Evolutionary conservation across 1,140 invertebrate genomes (phyloP), one percentile per base, ranked within the genome.

Genomic region (Battus philenor): DNA sequence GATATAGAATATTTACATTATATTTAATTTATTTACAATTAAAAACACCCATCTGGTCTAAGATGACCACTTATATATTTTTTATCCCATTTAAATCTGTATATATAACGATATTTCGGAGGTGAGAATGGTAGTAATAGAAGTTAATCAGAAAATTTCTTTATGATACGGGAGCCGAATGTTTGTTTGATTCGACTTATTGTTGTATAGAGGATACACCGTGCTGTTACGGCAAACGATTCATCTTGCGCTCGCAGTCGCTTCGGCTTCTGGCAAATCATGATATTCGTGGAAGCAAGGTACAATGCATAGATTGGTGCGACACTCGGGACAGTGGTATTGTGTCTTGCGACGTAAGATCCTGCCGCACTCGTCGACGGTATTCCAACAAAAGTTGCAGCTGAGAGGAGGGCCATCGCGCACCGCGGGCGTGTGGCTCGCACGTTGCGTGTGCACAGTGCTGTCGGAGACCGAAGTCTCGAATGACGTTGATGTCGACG

Each of bases 341-440:
- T 95, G 95, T 2, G 94, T 95, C 87, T 95, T 95, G 44, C 94
- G 86, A 11, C 94, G 86, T 22, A 95, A 87, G 56, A 94, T 95
- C 30, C 93, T 81, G 11, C 93, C 93, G 80, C 93, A 91, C 22
- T 88, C 89, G 63, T 95, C 93, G 29, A 94, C 92, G 0, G 93
- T 94, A 64, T 95, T 95, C 94, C 94, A 95, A 79, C 94, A 95
- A 67, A 92, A 94, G 82, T 94, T 94, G 77, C 93, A 95, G 27
- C 93, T 93, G 33, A 95, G 75, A 1, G 94, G 93, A 7, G 94
- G 93, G 1, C 94, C 94, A 4, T 91, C 90, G 27, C 94, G 87
- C 11, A 94, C 89, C 0, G 92, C 91, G 15, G 93, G 94, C 73
- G 93, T 94, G 72, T 95, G 94, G 13, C 61, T 64, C 1, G 75